Conservation (phyloP, 64 coral and sea anemone species). For the Porites australiensis region DNA sequence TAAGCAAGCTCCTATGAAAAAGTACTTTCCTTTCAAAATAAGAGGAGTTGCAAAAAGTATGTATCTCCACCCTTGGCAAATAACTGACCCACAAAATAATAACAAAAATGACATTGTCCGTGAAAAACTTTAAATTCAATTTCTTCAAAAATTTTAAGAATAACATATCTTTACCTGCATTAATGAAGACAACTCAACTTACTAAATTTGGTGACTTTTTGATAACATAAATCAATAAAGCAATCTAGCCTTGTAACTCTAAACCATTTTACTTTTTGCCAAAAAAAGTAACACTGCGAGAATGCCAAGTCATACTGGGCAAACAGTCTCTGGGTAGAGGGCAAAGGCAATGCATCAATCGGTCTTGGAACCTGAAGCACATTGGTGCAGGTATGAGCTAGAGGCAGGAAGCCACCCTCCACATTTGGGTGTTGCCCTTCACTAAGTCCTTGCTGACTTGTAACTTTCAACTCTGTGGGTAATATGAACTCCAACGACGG, state of each 20-base stretch:
- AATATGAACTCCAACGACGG: conserved; percentile 59
- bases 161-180: too few relatives aligned
- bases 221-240: too few relatives aligned
- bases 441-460: conserved; percentile 1
- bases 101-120: too few relatives aligned
- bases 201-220: too few relatives aligned
- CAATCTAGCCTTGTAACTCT: neutral
- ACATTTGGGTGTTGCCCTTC: neutral
- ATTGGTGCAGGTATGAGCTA: conserved; percentile 71
- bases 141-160: too few relatives aligned
- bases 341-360: conserved; percentile 43
- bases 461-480: conserved; percentile 36
- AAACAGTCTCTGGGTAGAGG: conserved; percentile 51
- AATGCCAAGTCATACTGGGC: conserved; percentile 61
- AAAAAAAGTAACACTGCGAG: conserved; percentile 64
- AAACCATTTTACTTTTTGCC: conserved; percentile 38
- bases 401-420: conserved; percentile 46
- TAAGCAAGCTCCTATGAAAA: too few relatives aligned
- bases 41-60: too few relatives aligned
- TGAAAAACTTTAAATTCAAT: too few relatives aligned
- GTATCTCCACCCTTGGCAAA: too few relatives aligned
- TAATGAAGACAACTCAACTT: too few relatives aligned
- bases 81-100: too few relatives aligned
- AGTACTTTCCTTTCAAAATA: too few relatives aligned
- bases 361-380: conserved; percentile 59